Evolutionary conservation across 2,888 invertebrate genomes (phyloP).

Genomic region (Sphinx pinastri): DNA sequence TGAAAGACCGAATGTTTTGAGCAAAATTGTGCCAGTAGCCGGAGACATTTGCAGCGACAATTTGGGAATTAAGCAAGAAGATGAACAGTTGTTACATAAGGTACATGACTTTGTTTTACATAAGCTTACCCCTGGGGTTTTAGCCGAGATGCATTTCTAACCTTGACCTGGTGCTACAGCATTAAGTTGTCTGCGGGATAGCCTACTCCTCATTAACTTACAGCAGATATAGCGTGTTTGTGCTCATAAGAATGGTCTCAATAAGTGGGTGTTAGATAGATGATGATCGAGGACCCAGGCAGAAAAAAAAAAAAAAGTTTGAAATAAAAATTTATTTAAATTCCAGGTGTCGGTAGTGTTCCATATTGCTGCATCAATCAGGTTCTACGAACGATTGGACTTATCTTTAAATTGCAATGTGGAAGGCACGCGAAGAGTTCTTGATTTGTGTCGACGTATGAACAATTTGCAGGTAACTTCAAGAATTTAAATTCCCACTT

Average conservation of each 20-base stretch:
- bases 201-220: too few relatives aligned
- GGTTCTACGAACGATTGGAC: constrained; percentile 18
- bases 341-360: constrained; percentile 30
- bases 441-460: constrained; percentile 26
- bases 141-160: too few relatives aligned
- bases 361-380: constrained; percentile 27
- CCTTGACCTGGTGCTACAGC: too few relatives aligned
- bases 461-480: constrained; percentile 24
- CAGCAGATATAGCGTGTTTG: too few relatives aligned
- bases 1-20: constrained; percentile 85
- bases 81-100: constrained; percentile 23
- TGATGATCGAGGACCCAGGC: not conserved
- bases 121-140: too few relatives aligned
- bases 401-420: constrained; percentile 16
- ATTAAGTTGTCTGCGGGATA: too few relatives aligned
- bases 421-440: constrained; percentile 28
- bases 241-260: too few relatives aligned
- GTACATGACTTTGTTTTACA: constrained; percentile 13
- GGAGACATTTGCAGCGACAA: constrained; percentile 90
- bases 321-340: not conserved
- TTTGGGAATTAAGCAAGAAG: constrained; percentile 86
- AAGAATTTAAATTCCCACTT: not conserved
- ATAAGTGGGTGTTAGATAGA: not conserved
- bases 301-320: too few relatives aligned
- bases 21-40: constrained; percentile 87